Conservation (phyloP, 2,888 invertebrate species). For the Ornithoptera alexandrae region DNA sequence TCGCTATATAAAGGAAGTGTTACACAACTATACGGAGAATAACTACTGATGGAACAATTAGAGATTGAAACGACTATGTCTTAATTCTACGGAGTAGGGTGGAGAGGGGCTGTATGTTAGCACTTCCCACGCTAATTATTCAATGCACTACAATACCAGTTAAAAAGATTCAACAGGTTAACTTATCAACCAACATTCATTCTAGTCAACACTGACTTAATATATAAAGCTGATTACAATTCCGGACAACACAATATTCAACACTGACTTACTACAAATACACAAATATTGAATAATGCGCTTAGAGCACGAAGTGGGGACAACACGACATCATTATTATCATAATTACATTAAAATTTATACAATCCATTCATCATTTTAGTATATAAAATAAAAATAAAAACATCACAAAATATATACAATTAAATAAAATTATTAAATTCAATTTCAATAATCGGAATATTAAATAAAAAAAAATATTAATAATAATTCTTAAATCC, state of each 20-base stretch:
- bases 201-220: slow-evolving; percentile 46
- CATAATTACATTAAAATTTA: slow-evolving; percentile 47
- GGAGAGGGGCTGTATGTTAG: neutral
- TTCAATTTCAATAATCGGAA: slow-evolving; percentile 45
- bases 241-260: slow-evolving; percentile 63
- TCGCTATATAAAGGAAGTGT: slow-evolving; percentile 29
- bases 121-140: slow-evolving; percentile 33
- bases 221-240: slow-evolving; percentile 56
- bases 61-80: slow-evolving; percentile 5
- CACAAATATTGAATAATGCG: slow-evolving; percentile 67
- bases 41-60: slow-evolving; percentile 20
- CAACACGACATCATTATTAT: slow-evolving; percentile 47
- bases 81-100: neutral
- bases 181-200: slow-evolving; percentile 49
- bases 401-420: slow-evolving; percentile 46
- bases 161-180: slow-evolving; percentile 43
- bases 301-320: slow-evolving; percentile 71
- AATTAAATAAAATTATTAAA: slow-evolving; percentile 41
- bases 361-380: slow-evolving; percentile 34
- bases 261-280: slow-evolving; percentile 63
- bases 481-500: slow-evolving; percentile 47
- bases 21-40: slow-evolving; percentile 26
- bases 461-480: slow-evolving; percentile 53
- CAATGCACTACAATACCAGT: slow-evolving; percentile 34
- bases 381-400: slow-evolving; percentile 50